Conservation (phyloP, 1,140 invertebrate species). For the Chironomus striatipennis region DNA sequence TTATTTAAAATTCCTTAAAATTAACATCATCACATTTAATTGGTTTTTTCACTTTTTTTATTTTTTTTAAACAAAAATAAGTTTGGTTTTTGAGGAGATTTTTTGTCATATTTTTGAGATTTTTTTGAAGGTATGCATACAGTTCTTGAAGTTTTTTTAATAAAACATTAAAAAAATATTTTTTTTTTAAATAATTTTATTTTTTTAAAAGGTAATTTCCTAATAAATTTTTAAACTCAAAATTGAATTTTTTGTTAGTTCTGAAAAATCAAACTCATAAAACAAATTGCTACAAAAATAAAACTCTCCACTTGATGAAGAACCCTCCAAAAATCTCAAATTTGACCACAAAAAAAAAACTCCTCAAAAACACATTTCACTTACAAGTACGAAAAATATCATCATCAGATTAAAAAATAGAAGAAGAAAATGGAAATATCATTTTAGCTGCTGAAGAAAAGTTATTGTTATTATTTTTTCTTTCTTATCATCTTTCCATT, state of each 20-base stretch:
- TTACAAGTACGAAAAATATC: background rate
- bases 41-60: background rate
- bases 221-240: too few relatives aligned
- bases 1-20: background rate
- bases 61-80: background rate
- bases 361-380: background rate
- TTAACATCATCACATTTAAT: constrained; percentile 22
- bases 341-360: background rate
- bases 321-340: background rate
- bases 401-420: background rate
- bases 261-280: too few relatives aligned
- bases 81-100: background rate
- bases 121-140: background rate
- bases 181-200: background rate
- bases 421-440: background rate
- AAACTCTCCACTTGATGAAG: too few relatives aligned
- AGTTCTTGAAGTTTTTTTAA: background rate
- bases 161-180: background rate
- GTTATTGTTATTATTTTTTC: background rate
- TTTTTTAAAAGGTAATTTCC: too few relatives aligned
- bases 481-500: background rate
- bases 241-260: too few relatives aligned
- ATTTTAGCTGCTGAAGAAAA: background rate
- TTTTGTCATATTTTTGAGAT: background rate
- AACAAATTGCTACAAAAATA: too few relatives aligned